Evolutionary conservation across 2,113 vertebrate species (phyloP).

Genomic region (Macquaria ambigua): DNA sequence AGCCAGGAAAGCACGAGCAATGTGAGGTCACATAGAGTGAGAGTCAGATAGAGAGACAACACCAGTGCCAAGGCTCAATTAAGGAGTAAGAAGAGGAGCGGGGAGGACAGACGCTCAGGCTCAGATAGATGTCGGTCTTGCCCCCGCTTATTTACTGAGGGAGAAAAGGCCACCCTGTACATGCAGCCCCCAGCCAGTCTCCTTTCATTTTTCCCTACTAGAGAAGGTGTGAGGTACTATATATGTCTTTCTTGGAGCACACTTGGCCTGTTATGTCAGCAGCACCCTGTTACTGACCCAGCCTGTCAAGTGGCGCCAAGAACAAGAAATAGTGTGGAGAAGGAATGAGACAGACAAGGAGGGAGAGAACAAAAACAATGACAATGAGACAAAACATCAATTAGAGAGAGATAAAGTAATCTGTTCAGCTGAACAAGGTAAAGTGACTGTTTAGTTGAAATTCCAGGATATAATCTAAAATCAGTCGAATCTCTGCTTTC

Average conservation of each 20-base stretch:
- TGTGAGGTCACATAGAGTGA: constrained; percentile 72
- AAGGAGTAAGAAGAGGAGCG: constrained; percentile 66
- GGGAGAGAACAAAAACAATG: constrained; percentile 48
- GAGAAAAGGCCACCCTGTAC: constrained; percentile 43
- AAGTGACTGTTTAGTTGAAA: constrained; percentile 11
- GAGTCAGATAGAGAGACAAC: constrained; percentile 58
- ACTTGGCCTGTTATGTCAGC: constrained; percentile 67
- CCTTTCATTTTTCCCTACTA: constrained; percentile 45
- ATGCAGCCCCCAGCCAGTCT: constrained; percentile 43
- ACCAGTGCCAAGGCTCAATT: constrained; percentile 75
- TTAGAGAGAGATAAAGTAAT: constrained; percentile 15
- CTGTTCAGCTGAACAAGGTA: constrained; percentile 31
- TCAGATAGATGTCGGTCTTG: constrained; percentile 67
- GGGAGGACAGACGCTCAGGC: constrained; percentile 62
- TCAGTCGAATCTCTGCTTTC: constrained; percentile 12
- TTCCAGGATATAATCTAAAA: constrained; percentile 8
- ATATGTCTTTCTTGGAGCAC: constrained; percentile 75
- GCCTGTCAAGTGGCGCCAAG: constrained; percentile 69
- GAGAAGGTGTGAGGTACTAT: constrained; percentile 71
- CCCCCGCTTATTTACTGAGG: constrained; percentile 36
- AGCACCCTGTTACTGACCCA: constrained; percentile 68
- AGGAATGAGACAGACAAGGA: constrained; percentile 45
- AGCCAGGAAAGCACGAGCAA: constrained; percentile 69
- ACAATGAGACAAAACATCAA: constrained; percentile 31
- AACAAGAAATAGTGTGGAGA: constrained; percentile 58